Percentiles rank a stretch among this genome's conserved stretches.
These are phyloP conservation scores for Hyperoodon ampullatus DNA, from an alignment of 2,113 vertebrate genomes.

Conservation along the genomic window DNA sequence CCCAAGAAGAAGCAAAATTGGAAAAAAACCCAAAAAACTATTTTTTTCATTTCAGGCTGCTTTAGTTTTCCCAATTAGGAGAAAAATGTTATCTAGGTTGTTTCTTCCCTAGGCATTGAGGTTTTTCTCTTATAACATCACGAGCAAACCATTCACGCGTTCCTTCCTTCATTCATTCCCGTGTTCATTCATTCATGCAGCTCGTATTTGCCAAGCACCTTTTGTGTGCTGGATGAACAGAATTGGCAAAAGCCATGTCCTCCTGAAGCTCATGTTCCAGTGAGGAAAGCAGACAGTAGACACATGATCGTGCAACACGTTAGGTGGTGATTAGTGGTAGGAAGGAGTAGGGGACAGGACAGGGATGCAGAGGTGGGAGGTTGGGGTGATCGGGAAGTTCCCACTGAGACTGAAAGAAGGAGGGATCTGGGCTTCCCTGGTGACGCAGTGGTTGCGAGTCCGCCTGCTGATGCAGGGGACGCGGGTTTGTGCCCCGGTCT, in stretches of 20 bases:
- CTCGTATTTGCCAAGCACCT: neutral
- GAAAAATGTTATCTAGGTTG: rapidly evolving
- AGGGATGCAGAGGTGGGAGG: rapidly evolving
- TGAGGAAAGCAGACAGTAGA: rapidly evolving
- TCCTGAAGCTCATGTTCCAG: rapidly evolving
- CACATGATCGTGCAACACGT: rapidly evolving
- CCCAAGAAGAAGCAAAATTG: neutral
- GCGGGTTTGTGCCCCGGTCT: no score
- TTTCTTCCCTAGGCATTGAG: rapidly evolving
- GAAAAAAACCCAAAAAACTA: no score
- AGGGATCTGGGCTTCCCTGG: no score
- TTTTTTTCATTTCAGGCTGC: neutral
- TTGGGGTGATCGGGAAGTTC: rapidly evolving
- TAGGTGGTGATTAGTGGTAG: neutral
- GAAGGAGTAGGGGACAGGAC: neutral
- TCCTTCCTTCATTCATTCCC: neutral
- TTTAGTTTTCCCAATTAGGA: neutral
- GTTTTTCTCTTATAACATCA: rapidly evolving
- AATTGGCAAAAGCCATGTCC: neutral
- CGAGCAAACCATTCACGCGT: rapidly evolving
- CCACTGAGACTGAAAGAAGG: rapidly evolving
- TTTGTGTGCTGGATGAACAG: neutral
- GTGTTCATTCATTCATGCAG: rapidly evolving
- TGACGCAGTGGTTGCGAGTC: no score
- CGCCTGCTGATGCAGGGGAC: no score